A percentile compares a stretch with the other conserved stretches of the same genome.
Evolutionary conservation across 2,888 invertebrate species (phyloP).

Genomic region (Helobdella robusta): DNA sequence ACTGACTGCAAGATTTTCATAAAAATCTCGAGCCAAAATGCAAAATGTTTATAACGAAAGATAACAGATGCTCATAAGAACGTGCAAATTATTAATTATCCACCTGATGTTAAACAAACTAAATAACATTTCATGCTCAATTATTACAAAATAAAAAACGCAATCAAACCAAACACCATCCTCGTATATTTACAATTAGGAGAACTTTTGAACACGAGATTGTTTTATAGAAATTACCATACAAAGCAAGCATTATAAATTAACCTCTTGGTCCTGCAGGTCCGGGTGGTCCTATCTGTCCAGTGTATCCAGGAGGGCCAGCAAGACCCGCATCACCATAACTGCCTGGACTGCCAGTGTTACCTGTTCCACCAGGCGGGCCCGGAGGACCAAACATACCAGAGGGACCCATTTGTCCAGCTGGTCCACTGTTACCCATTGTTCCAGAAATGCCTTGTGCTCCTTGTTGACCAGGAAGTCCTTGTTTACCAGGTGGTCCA

Average conservation of each 20-base stretch:
- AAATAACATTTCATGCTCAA: too few species aligned
- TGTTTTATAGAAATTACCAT: too few species aligned
- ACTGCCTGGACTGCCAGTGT: conserved; percentile 15
- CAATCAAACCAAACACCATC: too few species aligned
- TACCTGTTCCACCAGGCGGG: conserved; percentile 12
- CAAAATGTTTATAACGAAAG: too few species aligned
- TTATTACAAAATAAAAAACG: too few species aligned
- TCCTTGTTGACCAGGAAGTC: conserved; percentile 58
- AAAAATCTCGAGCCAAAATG: too few species aligned
- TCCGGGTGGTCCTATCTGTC: conserved; percentile 30
- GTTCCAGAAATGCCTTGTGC: conserved; percentile 51
- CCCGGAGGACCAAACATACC: conserved; percentile 24
- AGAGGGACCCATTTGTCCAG: conserved; percentile 29
- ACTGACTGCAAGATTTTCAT: too few species aligned
- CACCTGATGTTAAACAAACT: too few species aligned
- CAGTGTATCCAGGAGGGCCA: conserved; percentile 24
- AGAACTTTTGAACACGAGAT: too few species aligned
- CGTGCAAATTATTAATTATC: too few species aligned
- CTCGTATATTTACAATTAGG: too few species aligned
- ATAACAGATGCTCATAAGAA: too few species aligned
- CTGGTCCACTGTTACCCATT: conserved; percentile 29
- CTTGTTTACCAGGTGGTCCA: conserved; percentile 58
- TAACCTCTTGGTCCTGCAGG: conserved; percentile 28
- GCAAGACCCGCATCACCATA: conserved; percentile 24
- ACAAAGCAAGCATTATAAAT: background rate